Base-by-base conservation (phyloP, 2,888 invertebrate genomes). In the Taphrorychus bicolor region DNA sequence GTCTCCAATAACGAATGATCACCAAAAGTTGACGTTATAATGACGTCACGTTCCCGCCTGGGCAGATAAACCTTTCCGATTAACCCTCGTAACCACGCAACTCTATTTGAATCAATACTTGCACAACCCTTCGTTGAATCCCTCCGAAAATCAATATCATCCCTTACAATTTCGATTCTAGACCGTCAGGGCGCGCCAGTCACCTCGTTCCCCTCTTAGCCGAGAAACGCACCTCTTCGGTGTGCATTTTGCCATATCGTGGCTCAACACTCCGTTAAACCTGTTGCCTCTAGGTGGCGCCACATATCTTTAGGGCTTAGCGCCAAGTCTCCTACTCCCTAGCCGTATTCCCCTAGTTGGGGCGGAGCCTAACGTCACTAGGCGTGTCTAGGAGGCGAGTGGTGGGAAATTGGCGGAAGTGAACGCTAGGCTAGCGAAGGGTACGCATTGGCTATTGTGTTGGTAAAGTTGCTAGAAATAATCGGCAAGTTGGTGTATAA, bases 401-500 rank as follows among this genome's bases (percentile, higher is more conserved):
- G 63, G 49, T 24, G 63, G 59, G 62, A 62, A 59, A 53, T 61
- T 48, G 24, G 45, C 66, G 67, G 67, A 67, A 67, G 67, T 59
- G 53, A 58, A 62, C 54, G 58, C 19, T 58, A 52, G 58, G 45
- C 45, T 17, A 51, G 51, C 51, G 18, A 45, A 14, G 45, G 45
- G 45, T n/a, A 17, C 14, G 45, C 32, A 32, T 32, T 32, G 3
- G 9, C 32, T 32, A 32, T 11, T 32, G 11, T 32, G 32, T 32
- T 32, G 11, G 32, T 9, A 32, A 7, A 9, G 32, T 32, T 32
- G 32, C 32, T 32, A 32, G 32, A 32, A 32, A 11, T 11, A 9
- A 32, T 1, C 11, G 7, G 11, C 9, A 3, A 32, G 11, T 32
- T 11, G 32, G 7, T 7, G 32, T 32, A 9, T 32, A 11, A 9